A percentile compares a stretch with the other conserved stretches of the same genome.
Evolutionary conservation across 2,797 vertebrate species (phyloP).

Genomic region (Furcifer pardalis): DNA sequence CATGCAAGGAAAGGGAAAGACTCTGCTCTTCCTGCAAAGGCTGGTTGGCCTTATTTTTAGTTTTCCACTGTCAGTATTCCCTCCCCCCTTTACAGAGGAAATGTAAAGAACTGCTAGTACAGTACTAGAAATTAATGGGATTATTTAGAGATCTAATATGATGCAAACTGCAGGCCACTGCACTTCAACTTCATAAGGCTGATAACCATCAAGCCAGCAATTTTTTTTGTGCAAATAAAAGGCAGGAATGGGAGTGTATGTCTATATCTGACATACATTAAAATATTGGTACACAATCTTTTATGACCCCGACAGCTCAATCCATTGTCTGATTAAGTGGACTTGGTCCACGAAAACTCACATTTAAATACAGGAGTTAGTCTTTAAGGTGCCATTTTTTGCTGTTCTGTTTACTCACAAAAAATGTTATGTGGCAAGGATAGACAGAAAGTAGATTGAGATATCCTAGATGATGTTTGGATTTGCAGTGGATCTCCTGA

Average conservation of each 20-base stretch:
- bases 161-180: constrained; percentile 26
- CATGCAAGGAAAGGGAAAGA: constrained; percentile 44
- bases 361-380: too few species aligned
- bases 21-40: constrained; percentile 51
- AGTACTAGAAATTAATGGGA: constrained; percentile 49
- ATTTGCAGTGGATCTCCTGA: neutral
- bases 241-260: neutral
- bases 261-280: neutral
- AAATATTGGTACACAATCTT: neutral
- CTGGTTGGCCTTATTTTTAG: constrained; percentile 59
- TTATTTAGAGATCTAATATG: constrained; percentile 45
- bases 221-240: neutral
- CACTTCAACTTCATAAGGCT: neutral
- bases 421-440: too few species aligned
- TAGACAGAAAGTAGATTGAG: neutral
- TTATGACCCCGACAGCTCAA: neutral
- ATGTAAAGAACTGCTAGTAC: constrained; percentile 56
- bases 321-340: neutral
- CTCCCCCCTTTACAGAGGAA: constrained; percentile 60
- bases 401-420: too few species aligned
- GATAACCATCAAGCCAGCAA: constrained; percentile 16
- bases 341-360: too few species aligned
- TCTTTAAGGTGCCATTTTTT: too few species aligned
- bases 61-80: constrained; percentile 59
- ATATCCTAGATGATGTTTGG: neutral